Evolutionary conservation across 1,140 invertebrate genomes (phyloP).

Genomic region (Metaphire vulgaris): DNA sequence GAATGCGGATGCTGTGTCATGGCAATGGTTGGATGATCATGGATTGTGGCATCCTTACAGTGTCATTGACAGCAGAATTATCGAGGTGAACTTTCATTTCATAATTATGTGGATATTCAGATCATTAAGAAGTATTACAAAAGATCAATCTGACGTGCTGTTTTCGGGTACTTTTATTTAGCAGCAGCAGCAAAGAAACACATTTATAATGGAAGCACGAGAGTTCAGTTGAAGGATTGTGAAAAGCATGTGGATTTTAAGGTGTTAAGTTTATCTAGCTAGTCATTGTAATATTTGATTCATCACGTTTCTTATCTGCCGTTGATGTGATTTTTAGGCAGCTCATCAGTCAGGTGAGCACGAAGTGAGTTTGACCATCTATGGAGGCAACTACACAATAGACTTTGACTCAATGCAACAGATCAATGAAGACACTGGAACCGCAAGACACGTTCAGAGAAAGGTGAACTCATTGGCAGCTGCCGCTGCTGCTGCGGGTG

Average conservation of each 20-base stretch:
- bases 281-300: too few relatives aligned
- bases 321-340: too few relatives aligned
- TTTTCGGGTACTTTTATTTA: too few relatives aligned
- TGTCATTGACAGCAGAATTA: slow-evolving; percentile 67
- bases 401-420: slow-evolving; percentile 96
- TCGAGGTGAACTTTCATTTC: slow-evolving; percentile 64
- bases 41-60: slow-evolving; percentile 68
- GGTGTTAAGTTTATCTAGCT: too few relatives aligned
- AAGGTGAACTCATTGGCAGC: slow-evolving; percentile 37
- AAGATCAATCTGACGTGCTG: too few relatives aligned
- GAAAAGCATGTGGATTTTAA: too few relatives aligned
- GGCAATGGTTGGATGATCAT: slow-evolving; percentile 90
- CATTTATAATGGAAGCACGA: too few relatives aligned
- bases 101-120: too few relatives aligned
- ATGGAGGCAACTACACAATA: slow-evolving; percentile 86
- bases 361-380: slow-evolving; percentile 82
- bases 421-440: slow-evolving; percentile 95
- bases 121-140: too few relatives aligned
- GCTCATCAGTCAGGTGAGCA: slow-evolving; percentile 88
- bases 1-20: slow-evolving; percentile 60
- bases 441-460: slow-evolving; percentile 79
- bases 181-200: too few relatives aligned
- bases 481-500: slow-evolving; percentile 14
- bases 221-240: too few relatives aligned
- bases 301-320: too few relatives aligned